Conservation (phyloP, 2,888 invertebrate genomes). For the Coremacera marginata region DNA sequence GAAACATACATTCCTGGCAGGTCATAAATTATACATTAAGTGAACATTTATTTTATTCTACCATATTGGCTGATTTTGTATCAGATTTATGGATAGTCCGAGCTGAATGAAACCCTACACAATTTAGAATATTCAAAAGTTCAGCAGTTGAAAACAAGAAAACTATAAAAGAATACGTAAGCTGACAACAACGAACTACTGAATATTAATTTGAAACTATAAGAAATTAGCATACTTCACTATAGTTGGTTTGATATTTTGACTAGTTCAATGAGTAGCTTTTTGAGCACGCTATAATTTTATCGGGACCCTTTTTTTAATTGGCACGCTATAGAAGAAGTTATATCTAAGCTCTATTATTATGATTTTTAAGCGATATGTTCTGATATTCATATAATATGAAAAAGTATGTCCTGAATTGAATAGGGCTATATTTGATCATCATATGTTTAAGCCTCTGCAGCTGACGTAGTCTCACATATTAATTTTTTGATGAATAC, state of each 20-base stretch:
- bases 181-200: conserved; percentile 56
- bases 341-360: no score
- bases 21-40: conserved; percentile 6
- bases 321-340: no score
- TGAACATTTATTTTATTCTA: background rate
- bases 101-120: conserved; percentile 7
- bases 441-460: no score
- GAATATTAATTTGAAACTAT: conserved; percentile 45
- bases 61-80: conserved; percentile 3
- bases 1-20: conserved; percentile 8
- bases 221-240: background rate
- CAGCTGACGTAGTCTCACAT: no score
- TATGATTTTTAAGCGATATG: no score
- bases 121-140: background rate
- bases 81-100: conserved; percentile 15
- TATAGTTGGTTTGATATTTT: background rate
- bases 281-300: no score
- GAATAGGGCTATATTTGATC: no score
- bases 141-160: conserved; percentile 17
- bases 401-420: no score
- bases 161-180: conserved; percentile 46
- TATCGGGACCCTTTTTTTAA: no score
- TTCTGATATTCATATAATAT: no score
- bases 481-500: no score
- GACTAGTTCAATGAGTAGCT: background rate